These are phyloP conservation scores for Tridacna gigas DNA, from an alignment of 2,888 invertebrate genomes.

Conservation along the genomic window DNA sequence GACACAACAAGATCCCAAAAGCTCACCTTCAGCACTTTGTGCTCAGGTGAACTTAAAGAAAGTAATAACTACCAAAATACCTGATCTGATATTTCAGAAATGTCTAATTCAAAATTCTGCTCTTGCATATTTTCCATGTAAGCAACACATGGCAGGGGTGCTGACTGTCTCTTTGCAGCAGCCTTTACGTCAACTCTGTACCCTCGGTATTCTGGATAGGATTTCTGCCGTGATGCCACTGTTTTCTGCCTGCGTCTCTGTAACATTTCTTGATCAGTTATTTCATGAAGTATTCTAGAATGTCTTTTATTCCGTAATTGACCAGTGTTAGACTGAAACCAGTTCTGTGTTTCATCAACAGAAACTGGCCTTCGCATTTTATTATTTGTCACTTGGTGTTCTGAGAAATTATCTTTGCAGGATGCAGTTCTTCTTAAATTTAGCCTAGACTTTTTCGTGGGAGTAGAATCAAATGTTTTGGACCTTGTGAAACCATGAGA, in stretches of 20 bases:
- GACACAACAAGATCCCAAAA: too few species aligned
- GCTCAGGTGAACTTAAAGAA: too few species aligned
- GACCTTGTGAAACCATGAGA: neutral
- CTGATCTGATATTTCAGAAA: conserved; percentile 15
- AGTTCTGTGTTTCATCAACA: too few species aligned
- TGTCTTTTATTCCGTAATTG: too few species aligned
- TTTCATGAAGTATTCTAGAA: too few species aligned
- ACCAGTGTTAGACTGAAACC: too few species aligned
- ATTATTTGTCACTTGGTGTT: too few species aligned
- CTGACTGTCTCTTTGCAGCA: neutral
- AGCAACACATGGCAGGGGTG: neutral
- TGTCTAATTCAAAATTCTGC: neutral
- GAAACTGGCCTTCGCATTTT: too few species aligned
- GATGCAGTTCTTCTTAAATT: neutral
- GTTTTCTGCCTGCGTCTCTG: neutral
- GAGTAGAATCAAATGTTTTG: neutral
- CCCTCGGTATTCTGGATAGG: neutral
- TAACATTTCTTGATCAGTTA: neutral
- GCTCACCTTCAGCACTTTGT: too few species aligned
- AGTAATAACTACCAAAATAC: neutral
- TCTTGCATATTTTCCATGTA: neutral
- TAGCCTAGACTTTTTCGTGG: neutral
- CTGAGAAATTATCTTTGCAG: too few species aligned
- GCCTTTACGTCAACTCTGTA: neutral
- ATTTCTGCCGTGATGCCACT: neutral